Base-by-base conservation (phyloP, 2,888 invertebrate species). In the Eupithecia subumbrata region DNA sequence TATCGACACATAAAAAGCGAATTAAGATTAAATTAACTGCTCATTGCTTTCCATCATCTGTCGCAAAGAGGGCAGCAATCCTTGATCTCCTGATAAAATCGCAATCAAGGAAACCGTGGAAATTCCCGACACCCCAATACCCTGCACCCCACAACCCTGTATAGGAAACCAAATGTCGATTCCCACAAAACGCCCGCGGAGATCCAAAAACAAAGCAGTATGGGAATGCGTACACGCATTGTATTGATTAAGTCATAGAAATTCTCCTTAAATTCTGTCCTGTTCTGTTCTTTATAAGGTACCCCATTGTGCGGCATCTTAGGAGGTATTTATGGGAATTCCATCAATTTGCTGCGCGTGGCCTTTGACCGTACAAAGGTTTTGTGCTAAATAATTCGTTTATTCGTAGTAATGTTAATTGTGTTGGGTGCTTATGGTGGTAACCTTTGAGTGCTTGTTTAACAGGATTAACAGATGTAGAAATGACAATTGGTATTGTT, bases 201-300 rank as follows among this genome's bases (percentile, higher is more conserved):
- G 89, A 84, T 82, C 82, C 86, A 92, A 92, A 94, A 94, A 93
- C 93, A 93, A 92, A 89, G 84, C 86, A 82, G 87, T 92, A 94
- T 93, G 91, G 92, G 93, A 93, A 94, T 93, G 91, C 25, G 60
- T 60, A 14, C 22, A 60, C 25, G 90, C 87, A 92, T 92, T 93
- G 91, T 95, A 94, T 95, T 95, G 94, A 95, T 94, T 94, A 92
- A 94, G 86, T 91, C 92, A 92, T 91, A 90, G 89, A 92, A 93
- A 91, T 92, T 86, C 89, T 86, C 87, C 84, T 88, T 89, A 60
- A 89, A 91, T 89, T 91, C 87, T 87, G 89, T 89, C 88, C 88
- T 80, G 83, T 67, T 60, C 56, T 75, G 75, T 75, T 56, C 56
- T 56, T 12, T 56, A 56, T 9, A 56, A 56, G 56, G 60, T 25